These are phyloP conservation scores for Troides oblongomaculatus DNA, from an alignment of 2,888 invertebrate genomes.

Conservation along the genomic window DNA sequence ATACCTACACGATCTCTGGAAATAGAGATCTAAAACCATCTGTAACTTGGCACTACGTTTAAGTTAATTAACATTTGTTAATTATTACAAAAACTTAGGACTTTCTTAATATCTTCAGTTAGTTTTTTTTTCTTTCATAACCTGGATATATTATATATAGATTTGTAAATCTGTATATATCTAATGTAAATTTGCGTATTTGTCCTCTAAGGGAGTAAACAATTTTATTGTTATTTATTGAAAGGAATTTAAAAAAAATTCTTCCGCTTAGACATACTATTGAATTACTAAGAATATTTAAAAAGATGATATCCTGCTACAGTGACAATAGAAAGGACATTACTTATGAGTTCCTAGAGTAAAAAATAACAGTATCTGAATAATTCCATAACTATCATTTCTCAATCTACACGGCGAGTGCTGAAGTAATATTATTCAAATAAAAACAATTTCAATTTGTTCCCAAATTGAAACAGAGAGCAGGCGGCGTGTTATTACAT, in stretches of 20 bases:
- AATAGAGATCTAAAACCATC: too few species aligned
- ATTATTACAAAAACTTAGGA: too few species aligned
- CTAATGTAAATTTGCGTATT: background rate
- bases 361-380: slow-evolving; percentile 37
- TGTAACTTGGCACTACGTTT: too few species aligned
- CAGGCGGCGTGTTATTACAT: slow-evolving; percentile 76
- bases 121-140: background rate
- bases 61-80: too few species aligned
- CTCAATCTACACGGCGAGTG: slow-evolving; percentile 41
- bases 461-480: slow-evolving; percentile 80
- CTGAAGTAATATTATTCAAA: slow-evolving; percentile 76
- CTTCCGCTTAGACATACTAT: background rate
- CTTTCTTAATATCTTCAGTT: background rate
- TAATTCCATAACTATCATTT: slow-evolving; percentile 50
- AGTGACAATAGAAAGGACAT: background rate
- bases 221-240: background rate
- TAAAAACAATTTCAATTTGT: slow-evolving; percentile 81
- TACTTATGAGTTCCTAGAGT: slow-evolving; percentile 21
- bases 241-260: background rate
- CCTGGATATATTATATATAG: background rate
- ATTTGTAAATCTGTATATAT: background rate
- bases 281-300: background rate
- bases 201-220: background rate
- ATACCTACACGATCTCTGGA: too few species aligned
- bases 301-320: background rate